Evolutionary conservation across 2,113 vertebrate species (phyloP), one percentile per base, ranked within the genome.

Genomic region (Chlamydotis undulata): DNA sequence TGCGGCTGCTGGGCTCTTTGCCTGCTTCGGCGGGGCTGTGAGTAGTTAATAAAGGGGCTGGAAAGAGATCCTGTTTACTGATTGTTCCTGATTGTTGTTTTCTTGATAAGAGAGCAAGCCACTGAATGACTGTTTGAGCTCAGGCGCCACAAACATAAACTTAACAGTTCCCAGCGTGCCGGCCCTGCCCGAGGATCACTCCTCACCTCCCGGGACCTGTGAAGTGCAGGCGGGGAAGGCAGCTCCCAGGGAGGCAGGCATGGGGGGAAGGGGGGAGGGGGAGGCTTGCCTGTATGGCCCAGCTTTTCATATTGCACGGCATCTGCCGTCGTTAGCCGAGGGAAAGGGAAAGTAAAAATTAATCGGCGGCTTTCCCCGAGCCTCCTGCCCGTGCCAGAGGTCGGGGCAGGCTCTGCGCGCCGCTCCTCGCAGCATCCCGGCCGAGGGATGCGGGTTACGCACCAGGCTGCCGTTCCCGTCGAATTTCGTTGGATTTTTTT

Each of bases 81-180:
- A 97, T 97, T 97, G 94, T 96, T 96, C 91, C 83, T 97, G 97
- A 98, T 97, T 98, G 98, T 98, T 98, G 98, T 98, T 98, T 97
- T 98, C 98, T 98, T 97, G 98, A 98, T 98, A 98, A 98, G 94
- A 77, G 84, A 96, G 96, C 93, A 92, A 97, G 98, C 97, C 98
- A 97, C 98, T 97, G 97, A 98, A 98, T 94, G 97, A 97, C 97
- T 98, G 97, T 97, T 98, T 97, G 98, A 98, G 97, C 91, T 92
- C 96, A 98, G 98, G 98, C 98, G 98, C 98, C 98, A 98, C 97
- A 98, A 98, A 98, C 98, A 97, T 97, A 98, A 98, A 97, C 97
- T 97, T 97, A 97, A 97, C 97, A 97, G 98, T 96, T 97, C 93
- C 95, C 97, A 96, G 90, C 92, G 97, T 97, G 97, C 96, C 94